Base-by-base conservation (phyloP, 2,113 vertebrate genomes). In the Climacteris rufus region DNA sequence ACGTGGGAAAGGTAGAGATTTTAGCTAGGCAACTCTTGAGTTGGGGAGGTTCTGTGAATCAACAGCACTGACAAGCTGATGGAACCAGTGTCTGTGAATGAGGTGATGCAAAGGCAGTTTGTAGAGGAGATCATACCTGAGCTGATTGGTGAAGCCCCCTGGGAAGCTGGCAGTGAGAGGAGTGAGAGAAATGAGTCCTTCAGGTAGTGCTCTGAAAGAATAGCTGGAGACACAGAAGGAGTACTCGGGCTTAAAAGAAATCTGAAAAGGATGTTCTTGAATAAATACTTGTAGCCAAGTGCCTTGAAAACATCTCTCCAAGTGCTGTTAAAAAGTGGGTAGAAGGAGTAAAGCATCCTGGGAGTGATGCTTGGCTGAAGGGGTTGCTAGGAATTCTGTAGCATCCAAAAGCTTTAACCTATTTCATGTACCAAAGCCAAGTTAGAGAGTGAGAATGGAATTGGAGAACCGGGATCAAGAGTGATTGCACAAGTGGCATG, bases 101-200 rank as follows among this genome's bases (percentile, higher is more conserved):
- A 84, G 33, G 50, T 40, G 44, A 17, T 60, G 40, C 44, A 40
- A 84, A 63, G 31, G 16, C 31, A 63, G 1, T 54, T 37, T n/a
- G 4, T 28, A 24, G 44, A 64, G 28, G 22, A 35, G 25, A 59
- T 44, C 31, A 16, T 22, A 13, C 27, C 31, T 8, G 17, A 86
- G 60, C 25, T 20, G 7, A 16, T 0, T 3, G n/a, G 11, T 2
- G 1, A 68, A 76, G 12, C 18, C 24, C 42, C 25, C 17, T 35
- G 24, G 47, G 35, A 70, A 53, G 12, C 0, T 47, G 21, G 5
- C 2, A 1, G 12, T 63, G 47, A 60, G n/a, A 64, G 23, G 20
- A 74, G 24, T 54, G 49, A 50, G 40, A 44, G 25, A 89, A 76
- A 24, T 49, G 13, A 66, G 12, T 60, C 54, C 39, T 89, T 78